Base-by-base conservation (phyloP, 2,888 invertebrate genomes). In the Hemicrepidius hirtus region DNA sequence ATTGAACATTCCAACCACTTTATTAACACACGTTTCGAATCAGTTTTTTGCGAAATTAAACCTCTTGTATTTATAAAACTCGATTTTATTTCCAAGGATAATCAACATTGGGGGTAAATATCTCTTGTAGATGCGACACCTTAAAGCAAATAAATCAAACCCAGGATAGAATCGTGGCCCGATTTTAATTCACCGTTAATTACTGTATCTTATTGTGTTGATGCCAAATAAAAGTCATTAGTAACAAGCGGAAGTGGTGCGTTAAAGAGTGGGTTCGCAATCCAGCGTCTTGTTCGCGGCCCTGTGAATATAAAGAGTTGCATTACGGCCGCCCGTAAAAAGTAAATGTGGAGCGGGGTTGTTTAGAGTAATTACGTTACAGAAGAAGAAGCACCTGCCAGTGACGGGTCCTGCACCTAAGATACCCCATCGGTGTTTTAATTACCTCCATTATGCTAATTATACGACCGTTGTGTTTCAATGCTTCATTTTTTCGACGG, bases 301-400 rank as follows among this genome's bases (percentile, higher is more conserved):
- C 83, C 83, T 83, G 85, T 86, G 86, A 86, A 86, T 86, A 86
- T 86, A 86, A 87, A 86, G 86, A 86, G 86, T 86, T 87, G 85
- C 85, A 86, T 86, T 86, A 86, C 85, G 85, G 64, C 68, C 70
- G 55, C 57, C 73, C 57, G 71, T 71, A 76, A 77, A 77, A 77
- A 77, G 71, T 74, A 76, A 78, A 76, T 74, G 77, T 75, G 73
- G 75, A 73, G 66, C 69, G 73, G 70, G 76, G 74, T 76, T 79
- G 76, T 78, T 78, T 76, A 77, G 77, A 78, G 79, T 78, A 80
- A 80, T 80, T 79, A 80, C 76, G 74, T 75, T 75, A 68, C 67
- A 70, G 73, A 71, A 71, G 73, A 72, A 74, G 75, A 77, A 76
- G 78, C 78, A 78, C 75, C 77, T 77, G 77, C 75, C 73, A 77